Conservation (phyloP, 1,140 invertebrate genomes). For the Scaptodrosophila lebanonensis region DNA sequence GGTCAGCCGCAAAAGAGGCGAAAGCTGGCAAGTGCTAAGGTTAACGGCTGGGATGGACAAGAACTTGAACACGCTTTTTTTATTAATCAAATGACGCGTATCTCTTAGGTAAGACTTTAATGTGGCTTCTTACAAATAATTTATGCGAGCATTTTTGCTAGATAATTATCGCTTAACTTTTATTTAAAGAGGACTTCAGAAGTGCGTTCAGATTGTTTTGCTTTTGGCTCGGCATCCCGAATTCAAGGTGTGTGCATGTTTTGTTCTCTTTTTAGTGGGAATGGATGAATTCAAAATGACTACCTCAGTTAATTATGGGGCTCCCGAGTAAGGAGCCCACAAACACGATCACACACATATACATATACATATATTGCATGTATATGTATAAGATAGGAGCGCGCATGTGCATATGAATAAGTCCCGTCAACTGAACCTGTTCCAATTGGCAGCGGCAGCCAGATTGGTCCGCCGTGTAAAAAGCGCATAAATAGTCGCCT, state of each 20-base stretch:
- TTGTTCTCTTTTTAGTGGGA: slow-evolving; percentile 10
- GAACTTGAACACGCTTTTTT: slow-evolving; percentile 5
- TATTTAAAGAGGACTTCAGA: slow-evolving; percentile 62
- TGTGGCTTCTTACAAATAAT: slow-evolving; percentile 76
- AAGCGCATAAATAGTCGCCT: slow-evolving; percentile 47
- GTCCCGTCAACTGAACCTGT: slow-evolving; percentile 49
- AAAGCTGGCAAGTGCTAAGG: slow-evolving; percentile 2
- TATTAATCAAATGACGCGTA: slow-evolving; percentile 55
- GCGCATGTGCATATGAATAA: slow-evolving; percentile 72
- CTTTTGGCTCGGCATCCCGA: not conserved
- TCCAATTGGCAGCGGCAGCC: slow-evolving; percentile 4
- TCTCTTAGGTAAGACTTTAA: slow-evolving; percentile 76
- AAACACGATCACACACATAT: not conserved
- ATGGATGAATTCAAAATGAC: slow-evolving; percentile 71
- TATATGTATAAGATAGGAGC: slow-evolving; percentile 21
- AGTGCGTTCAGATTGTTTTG: slow-evolving; percentile 33
- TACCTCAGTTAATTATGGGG: slow-evolving; percentile 77
- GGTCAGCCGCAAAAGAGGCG: slow-evolving; percentile 9
- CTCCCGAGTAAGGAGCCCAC: slow-evolving; percentile 72
- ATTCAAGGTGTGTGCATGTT: not conserved
- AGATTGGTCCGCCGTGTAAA: slow-evolving; percentile 40
- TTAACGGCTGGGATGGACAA: slow-evolving; percentile 5
- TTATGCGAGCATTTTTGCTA: slow-evolving; percentile 75
- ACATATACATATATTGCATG: not conserved
- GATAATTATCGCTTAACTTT: slow-evolving; percentile 77